Base-by-base conservation (phyloP, 2,797 vertebrate species). In the Phoeniculus purpureus region DNA sequence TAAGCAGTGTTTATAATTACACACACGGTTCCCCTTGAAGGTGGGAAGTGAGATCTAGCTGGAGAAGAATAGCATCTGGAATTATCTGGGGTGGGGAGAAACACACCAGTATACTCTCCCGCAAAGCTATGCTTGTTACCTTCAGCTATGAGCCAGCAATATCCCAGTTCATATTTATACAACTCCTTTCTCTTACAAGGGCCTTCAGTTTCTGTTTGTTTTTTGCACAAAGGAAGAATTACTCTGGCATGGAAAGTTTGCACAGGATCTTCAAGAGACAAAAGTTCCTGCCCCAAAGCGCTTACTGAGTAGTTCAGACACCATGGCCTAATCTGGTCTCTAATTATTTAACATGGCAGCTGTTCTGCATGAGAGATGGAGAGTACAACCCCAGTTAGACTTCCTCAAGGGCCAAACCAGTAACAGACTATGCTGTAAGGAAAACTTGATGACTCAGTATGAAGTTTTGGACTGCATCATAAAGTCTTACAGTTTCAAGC, bases 181-280 rank as follows among this genome's bases (percentile, higher is more conserved):
- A 77, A 80, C 61, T 90, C 81, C 72, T 67, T 86, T 78, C 77
- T 91, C 86, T 58, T 74, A 43, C 67, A 61, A 80, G 56, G 47
- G 50, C 77, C 50, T 88, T 90, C 31, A 43, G 84, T 52, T 93
- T 85, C 66, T 81, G 59, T 90, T 91, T 93, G 79, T 51, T 89
- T 43, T 89, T 93, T n/a, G 81, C 59, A 92, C 76, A 89, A 60
- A 75, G 43, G 25, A 14, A 72, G 84, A 85, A 90, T 66, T 85
- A 89, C 40, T 83, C 25, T 51, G 64, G 77, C 5, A 1, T 54
- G 76, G 67, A 55, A 94, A 82, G 73, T 93, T 78, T 92, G 91
- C 64, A 85, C 2, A 81, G 65, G 48, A 87, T 34, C 37, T 52
- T 58, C 70, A 78, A 22, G 0, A 85, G 64, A 77, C 50, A 89